phyloP scores from a whole-genome alignment of 2,113 vertebrate species.

The Dasyurus viverrinus region DNA sequence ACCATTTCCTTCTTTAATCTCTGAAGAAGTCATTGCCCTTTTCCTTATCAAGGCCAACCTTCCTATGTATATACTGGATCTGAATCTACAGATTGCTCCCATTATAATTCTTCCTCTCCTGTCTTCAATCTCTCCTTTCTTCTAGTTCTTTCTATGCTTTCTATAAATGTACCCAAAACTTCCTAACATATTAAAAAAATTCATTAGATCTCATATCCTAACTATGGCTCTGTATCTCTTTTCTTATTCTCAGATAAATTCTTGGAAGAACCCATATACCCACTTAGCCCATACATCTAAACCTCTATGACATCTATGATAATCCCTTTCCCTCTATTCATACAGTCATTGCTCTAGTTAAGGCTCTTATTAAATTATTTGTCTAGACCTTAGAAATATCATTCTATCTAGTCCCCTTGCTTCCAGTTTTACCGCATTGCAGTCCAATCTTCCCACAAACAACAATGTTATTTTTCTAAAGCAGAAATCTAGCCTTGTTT shows the following conservation, averaged over 20 bases:
- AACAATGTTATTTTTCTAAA: not conserved
- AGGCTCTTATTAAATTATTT: not conserved
- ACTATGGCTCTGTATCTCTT: not conserved
- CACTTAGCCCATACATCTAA: not conserved
- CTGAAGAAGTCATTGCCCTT: not conserved
- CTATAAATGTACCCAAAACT: not conserved
- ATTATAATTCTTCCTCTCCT: not conserved
- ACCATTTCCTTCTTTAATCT: not conserved
- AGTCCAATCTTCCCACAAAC: not conserved
- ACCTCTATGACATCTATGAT: not conserved
- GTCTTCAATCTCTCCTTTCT: not conserved
- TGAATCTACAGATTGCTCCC: not conserved
- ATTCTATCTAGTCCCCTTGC: not conserved
- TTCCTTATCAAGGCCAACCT: not conserved
- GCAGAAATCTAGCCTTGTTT: not conserved
- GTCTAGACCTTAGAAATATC: not conserved
- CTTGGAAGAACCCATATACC: not conserved
- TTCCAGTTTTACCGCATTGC: not conserved
- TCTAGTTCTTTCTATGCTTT: not conserved
- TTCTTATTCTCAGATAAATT: not conserved
- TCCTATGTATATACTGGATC: not conserved
- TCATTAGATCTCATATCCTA: not conserved
- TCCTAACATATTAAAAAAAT: not conserved
- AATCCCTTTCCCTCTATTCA: not conserved
- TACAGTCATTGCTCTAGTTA: not conserved